Evolutionary conservation across 2,797 vertebrate genomes (phyloP), one percentile per base, ranked within the genome.

Genomic region (Dallia pectoralis): DNA sequence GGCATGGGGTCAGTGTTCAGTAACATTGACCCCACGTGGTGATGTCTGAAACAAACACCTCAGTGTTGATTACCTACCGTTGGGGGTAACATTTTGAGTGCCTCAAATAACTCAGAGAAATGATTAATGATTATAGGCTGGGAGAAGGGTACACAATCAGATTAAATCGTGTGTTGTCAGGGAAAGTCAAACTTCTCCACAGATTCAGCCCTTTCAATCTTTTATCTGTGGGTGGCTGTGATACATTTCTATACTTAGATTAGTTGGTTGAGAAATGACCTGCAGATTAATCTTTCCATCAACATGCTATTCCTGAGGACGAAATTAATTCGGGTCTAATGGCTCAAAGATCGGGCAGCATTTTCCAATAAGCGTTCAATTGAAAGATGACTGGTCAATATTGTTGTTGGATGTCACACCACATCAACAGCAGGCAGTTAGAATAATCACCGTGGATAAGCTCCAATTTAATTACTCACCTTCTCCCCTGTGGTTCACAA

Each of bases 371-470:
- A 4, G 8, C 40, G 14, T 12, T 44, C 9, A 44, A 44, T 12
- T 44, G 40, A 44, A 44, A 11, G 40, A 44, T 44, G 40, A 44
- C 40, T 6, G 14, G 11, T 44, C 40, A 44, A 44, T 44, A 68
- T 48, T 33, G 18, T 16, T 68, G 74, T 47, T 71, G 69, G 25
- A 59, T 48, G 48, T 30, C 65, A 36, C 18, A 70, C 32, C 33
- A 44, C 74, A 73, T 75, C 36, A 40, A 67, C 56, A 74, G 53
- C 74, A 53, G n/a, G 25, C 11, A 68, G 44, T 30, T 14, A 30
- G 25, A 68, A 47, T 53, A 63, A 81, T 71, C 79, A 77, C 44
- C 61, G 69, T 73, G 67, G 76, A 77, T 77, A 80, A 71, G 49
- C 73, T 68, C 4, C 7, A 67, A 36, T 68, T 70, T 68, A n/a